Evolutionary conservation across 2,113 vertebrate species (phyloP).

Genomic region (Chlorodrepanis virens): DNA sequence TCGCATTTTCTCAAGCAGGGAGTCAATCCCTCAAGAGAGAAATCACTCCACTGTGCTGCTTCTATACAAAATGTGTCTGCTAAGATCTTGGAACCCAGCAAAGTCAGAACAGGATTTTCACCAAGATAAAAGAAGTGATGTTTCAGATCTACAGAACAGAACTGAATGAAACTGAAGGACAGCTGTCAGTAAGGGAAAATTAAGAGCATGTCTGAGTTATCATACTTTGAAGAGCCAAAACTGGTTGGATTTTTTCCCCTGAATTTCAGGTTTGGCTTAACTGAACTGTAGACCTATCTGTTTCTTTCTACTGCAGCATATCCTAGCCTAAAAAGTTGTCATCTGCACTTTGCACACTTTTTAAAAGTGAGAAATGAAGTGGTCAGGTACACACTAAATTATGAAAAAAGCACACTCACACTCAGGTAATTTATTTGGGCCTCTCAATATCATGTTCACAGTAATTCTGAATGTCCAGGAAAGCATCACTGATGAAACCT

Average conservation of each 20-base stretch:
- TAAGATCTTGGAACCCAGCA: background rate
- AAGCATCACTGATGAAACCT: background rate
- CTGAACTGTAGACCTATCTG: background rate
- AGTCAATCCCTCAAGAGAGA: background rate
- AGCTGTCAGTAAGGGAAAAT: background rate
- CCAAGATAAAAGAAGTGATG: background rate
- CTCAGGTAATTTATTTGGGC: background rate
- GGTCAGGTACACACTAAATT: background rate
- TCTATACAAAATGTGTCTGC: background rate
- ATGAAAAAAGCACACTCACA: background rate
- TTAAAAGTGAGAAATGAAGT: background rate
- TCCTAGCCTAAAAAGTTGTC: background rate
- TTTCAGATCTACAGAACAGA: background rate
- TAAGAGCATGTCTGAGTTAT: background rate
- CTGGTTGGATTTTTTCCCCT: background rate
- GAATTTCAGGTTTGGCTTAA: background rate
- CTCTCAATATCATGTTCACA: background rate
- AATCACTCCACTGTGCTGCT: background rate
- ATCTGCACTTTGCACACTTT: background rate
- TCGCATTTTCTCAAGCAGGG: background rate
- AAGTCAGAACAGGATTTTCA: background rate
- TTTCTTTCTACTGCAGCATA: background rate
- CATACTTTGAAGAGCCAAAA: background rate
- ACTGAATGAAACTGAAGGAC: background rate
- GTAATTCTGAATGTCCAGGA: background rate